Conservation (phyloP, 2,113 vertebrate species). For the Thunnus maccoyii region DNA sequence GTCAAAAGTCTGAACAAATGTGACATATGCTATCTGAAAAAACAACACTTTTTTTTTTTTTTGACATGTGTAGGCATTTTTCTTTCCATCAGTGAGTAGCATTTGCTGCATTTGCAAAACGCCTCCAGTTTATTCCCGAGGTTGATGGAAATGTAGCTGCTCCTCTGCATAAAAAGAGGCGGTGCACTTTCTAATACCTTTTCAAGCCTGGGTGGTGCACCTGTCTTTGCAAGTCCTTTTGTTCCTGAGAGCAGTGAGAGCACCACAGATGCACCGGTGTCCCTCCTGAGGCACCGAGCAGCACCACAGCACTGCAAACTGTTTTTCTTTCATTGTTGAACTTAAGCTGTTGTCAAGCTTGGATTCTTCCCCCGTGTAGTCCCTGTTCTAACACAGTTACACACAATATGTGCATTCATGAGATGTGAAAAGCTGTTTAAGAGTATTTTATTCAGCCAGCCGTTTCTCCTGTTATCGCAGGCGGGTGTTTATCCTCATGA, state of each 20-base stretch:
- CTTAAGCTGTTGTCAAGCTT: conserved; percentile 40
- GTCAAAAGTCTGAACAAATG: too few species aligned
- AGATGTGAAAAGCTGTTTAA: background rate
- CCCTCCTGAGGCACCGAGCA: conserved; percentile 16
- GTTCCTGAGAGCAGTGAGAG: background rate
- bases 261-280: conserved; percentile 10
- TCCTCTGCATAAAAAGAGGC: conserved; percentile 10
- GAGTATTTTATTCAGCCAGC: background rate
- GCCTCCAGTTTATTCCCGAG: background rate
- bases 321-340: conserved; percentile 38
- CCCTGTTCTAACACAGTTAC: conserved; percentile 8
- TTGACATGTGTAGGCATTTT: too few species aligned
- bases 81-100: too few species aligned
- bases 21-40: too few species aligned
- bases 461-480: background rate
- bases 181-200: conserved; percentile 1
- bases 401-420: conserved; percentile 22
- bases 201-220: conserved; percentile 11
- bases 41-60: too few species aligned
- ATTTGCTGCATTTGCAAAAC: too few species aligned
- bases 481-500: background rate
- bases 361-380: background rate
- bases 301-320: conserved; percentile 32
- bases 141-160: conserved; percentile 16
- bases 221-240: conserved; percentile 39